These are phyloP conservation scores for Byasa hedistus DNA, from an alignment of 2,888 invertebrate species.

Conservation along the genomic window DNA sequence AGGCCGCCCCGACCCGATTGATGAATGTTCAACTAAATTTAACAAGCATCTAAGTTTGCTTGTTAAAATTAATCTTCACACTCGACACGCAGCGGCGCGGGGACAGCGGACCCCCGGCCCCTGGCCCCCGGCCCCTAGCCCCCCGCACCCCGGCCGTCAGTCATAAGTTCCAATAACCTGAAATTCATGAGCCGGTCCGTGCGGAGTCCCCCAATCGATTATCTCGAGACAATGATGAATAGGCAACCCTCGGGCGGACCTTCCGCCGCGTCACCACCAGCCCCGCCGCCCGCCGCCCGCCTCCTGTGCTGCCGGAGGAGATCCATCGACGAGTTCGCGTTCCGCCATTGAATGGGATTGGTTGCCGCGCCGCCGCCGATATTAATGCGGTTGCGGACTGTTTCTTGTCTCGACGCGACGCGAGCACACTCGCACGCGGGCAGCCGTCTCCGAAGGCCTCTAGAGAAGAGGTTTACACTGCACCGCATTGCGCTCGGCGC, in stretches of 20 bases:
- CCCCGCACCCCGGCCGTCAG: constrained; percentile 11
- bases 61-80: constrained; percentile 14
- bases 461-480: too few species aligned
- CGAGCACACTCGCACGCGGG: too few species aligned
- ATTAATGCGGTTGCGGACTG: not conserved
- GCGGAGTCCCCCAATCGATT: constrained; percentile 40
- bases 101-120: too few species aligned
- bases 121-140: not conserved
- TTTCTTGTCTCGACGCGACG: too few species aligned
- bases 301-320: constrained; percentile 13
- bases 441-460: too few species aligned
- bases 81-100: not conserved
- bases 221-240: constrained; percentile 55
- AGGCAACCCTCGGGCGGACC: constrained; percentile 11
- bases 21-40: not conserved
- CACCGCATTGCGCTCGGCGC: too few species aligned
- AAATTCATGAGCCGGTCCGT: constrained; percentile 29
- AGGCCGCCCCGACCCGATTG: too few species aligned
- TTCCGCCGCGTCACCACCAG: too few species aligned
- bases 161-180: constrained; percentile 28
- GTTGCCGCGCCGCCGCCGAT: not conserved
- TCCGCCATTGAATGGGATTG: constrained; percentile 13
- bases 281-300: too few species aligned
- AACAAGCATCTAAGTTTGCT: constrained; percentile 3
- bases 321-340: constrained; percentile 12